Conservation (phyloP, 1,140 invertebrate genomes). For the Drosophila erecta region DNA sequence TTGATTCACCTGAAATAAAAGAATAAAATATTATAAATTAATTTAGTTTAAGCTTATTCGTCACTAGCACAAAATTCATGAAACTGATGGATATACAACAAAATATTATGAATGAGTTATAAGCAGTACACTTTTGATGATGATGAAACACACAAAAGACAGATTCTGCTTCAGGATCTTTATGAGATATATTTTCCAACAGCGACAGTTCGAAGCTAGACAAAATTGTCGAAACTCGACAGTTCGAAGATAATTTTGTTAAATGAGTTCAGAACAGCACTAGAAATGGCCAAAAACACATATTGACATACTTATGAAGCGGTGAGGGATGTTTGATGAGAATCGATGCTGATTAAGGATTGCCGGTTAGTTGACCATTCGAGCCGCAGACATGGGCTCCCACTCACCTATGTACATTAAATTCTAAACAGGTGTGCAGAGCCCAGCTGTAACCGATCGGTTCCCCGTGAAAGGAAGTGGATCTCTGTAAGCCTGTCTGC, state of each 20-base stretch:
- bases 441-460: slow-evolving; percentile 17
- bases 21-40: slow-evolving; percentile 4
- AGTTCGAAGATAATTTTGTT: neutral
- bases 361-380: slow-evolving; percentile 19
- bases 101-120: neutral
- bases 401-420: slow-evolving; percentile 37
- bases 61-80: too few species aligned
- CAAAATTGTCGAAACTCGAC: neutral
- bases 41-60: neutral
- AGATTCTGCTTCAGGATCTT: too few species aligned
- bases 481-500: slow-evolving; percentile 26
- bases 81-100: neutral
- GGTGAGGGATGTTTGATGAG: slow-evolving; percentile 18
- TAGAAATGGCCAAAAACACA: neutral
- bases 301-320: slow-evolving; percentile 8
- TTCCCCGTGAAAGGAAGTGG: slow-evolving; percentile 12
- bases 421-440: slow-evolving; percentile 38
- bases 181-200: neutral
- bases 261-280: neutral
- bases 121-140: neutral
- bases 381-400: slow-evolving; percentile 18
- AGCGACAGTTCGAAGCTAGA: neutral
- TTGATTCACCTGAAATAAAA: slow-evolving; percentile 71
- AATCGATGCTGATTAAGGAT: slow-evolving; percentile 18
- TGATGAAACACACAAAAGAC: neutral